Percentiles rank a stretch among this genome's conserved stretches.
phyloP scores from a whole-genome alignment of 2,113 vertebrate species.

The Chlamydotis undulata region DNA sequence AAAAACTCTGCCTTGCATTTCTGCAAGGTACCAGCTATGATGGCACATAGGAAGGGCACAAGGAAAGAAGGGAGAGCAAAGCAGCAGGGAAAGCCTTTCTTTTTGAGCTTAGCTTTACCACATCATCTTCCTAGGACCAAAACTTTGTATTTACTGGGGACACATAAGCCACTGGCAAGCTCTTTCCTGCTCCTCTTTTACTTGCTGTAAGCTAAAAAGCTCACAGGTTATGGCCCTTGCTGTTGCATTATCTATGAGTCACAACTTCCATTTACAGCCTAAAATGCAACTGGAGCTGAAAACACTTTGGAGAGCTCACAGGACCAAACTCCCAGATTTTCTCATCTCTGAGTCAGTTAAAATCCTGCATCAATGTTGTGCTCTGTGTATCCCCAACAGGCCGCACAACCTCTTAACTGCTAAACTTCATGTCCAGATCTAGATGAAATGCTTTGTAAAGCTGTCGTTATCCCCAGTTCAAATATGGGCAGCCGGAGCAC shows the following conservation, averaged over 20 bases:
- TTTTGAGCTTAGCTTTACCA: neutral
- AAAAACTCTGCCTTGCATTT: neutral
- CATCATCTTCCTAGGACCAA: neutral
- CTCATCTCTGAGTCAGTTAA: neutral
- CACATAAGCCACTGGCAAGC: neutral
- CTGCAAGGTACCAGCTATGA: neutral
- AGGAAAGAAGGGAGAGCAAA: neutral
- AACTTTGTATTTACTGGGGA: neutral
- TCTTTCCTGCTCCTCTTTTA: neutral
- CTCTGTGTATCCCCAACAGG: accelerated
- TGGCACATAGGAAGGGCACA: accelerated
- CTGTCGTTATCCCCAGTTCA: neutral
- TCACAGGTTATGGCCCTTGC: neutral
- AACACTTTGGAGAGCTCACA: neutral
- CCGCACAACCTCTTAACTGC: neutral
- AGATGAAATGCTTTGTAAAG: neutral
- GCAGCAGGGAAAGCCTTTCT: neutral
- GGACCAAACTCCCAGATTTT: neutral
- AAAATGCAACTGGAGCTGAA: neutral
- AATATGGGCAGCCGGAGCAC: neutral
- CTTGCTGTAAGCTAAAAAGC: neutral
- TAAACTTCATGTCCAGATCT: neutral
- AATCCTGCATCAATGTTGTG: neutral
- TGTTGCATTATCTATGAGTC: accelerated
- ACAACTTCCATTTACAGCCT: neutral